phyloP scores from a whole-genome alignment of 30 jellyfish, hydroid and myxozoan genomes.

The Aurelia sp. region DNA sequence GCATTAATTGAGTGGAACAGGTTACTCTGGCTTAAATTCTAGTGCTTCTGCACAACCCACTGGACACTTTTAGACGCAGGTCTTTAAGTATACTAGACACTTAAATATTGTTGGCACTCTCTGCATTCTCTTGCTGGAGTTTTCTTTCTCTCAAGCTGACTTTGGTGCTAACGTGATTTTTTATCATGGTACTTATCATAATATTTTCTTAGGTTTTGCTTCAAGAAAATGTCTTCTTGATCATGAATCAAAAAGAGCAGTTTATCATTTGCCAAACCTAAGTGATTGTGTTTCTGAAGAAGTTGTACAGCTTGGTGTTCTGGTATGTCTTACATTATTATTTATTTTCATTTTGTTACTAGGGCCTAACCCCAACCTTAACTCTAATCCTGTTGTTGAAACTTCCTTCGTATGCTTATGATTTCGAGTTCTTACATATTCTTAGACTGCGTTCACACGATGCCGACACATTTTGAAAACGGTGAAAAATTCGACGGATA shows the following conservation, averaged over 20 bases:
- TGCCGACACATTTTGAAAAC: too few relatives aligned
- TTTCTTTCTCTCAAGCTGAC: not conserved
- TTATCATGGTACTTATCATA: not conserved
- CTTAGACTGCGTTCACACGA: too few relatives aligned
- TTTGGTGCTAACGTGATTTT: not conserved
- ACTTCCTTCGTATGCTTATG: too few relatives aligned
- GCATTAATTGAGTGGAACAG: too few relatives aligned
- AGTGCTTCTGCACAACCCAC: too few relatives aligned
- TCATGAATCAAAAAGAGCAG: slow-evolving; percentile 11
- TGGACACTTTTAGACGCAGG: too few relatives aligned
- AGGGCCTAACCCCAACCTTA: too few relatives aligned
- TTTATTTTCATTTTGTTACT: not conserved
- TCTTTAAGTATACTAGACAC: too few relatives aligned
- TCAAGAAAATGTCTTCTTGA: slow-evolving; percentile 55
- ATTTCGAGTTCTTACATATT: too few relatives aligned
- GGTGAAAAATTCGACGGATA: too few relatives aligned
- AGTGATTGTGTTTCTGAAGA: slow-evolving; percentile 72
- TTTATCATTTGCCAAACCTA: slow-evolving; percentile 55
- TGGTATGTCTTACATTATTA: slow-evolving; percentile 29
- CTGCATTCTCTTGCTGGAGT: not conserved
- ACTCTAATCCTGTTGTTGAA: too few relatives aligned
- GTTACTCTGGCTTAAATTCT: too few relatives aligned
- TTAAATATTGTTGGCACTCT: not conserved
- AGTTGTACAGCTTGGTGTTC: slow-evolving; percentile 35
- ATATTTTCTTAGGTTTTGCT: slow-evolving; percentile 68